Conservation (phyloP, 2,888 invertebrate genomes). For the Dermolepida albohirtum region DNA sequence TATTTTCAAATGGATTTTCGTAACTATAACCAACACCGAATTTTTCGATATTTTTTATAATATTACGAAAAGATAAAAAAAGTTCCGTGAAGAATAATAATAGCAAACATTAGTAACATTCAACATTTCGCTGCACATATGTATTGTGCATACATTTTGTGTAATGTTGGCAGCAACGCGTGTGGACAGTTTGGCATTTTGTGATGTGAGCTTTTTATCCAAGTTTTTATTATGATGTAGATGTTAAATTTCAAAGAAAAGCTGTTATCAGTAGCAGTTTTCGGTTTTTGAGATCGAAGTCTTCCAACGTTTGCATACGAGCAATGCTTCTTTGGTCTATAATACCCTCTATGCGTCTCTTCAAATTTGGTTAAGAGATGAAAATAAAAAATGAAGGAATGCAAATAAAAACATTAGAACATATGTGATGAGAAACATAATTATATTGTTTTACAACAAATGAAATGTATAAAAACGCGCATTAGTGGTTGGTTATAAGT, state of each 20-base stretch:
- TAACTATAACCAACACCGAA: constrained; percentile 36
- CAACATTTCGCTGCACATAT: constrained; percentile 43
- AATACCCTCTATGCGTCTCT: constrained; percentile 61
- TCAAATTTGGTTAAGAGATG: constrained; percentile 65
- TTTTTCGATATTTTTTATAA: constrained; percentile 27
- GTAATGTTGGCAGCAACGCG: constrained; percentile 64
- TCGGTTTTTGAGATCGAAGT: constrained; percentile 52
- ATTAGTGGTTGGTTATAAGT: constrained; percentile 54
- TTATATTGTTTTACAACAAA: constrained; percentile 60
- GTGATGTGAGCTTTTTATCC: constrained; percentile 66
- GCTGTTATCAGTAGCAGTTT: constrained; percentile 59
- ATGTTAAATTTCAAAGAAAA: constrained; percentile 60
- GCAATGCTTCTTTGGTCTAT: constrained; percentile 58
- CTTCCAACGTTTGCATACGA: constrained; percentile 56
- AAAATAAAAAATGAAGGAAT: constrained; percentile 66
- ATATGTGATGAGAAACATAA: constrained; percentile 66
- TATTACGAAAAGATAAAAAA: constrained; percentile 14
- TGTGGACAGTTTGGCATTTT: constrained; percentile 68
- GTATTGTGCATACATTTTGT: constrained; percentile 26
- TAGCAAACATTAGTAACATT: constrained; percentile 44
- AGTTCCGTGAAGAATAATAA: constrained; percentile 35
- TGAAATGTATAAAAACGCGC: constrained; percentile 55
- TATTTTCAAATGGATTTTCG: constrained; percentile 34
- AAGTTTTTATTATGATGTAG: constrained; percentile 64
- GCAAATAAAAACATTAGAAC: constrained; percentile 67